Percentiles rank a stretch among this genome's conserved stretches.
Conservation (phyloP, 1,140 invertebrate species). For the Campodea augens region DNA sequence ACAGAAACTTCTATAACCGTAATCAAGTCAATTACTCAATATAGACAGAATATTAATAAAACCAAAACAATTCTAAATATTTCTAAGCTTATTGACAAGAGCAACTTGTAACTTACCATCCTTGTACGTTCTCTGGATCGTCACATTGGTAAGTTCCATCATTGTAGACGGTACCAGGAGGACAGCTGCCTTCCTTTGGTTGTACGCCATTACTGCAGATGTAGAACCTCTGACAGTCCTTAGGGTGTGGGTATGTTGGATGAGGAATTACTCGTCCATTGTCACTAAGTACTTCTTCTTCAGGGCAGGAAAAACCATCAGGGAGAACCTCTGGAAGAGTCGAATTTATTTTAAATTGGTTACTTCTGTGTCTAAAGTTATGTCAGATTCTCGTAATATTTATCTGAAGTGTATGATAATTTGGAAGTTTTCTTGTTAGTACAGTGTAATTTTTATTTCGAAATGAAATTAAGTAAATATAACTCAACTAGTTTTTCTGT, state of each 20-base stretch:
- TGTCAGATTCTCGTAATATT: background rate
- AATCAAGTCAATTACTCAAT: no score
- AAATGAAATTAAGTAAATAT: no score
- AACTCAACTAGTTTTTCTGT: no score
- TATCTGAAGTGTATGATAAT: background rate
- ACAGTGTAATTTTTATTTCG: no score
- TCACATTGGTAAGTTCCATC: conserved; percentile 61
- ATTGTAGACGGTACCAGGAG: conserved; percentile 56
- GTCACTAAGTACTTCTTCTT: conserved; percentile 42
- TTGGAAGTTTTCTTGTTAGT: background rate
- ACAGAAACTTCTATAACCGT: no score
- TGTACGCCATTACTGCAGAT: conserved; percentile 58
- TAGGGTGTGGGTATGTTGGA: conserved; percentile 58
- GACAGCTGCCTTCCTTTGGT: conserved; percentile 55
- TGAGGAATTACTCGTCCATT: conserved; percentile 49
- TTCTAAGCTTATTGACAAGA: no score
- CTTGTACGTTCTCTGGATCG: conserved; percentile 53
- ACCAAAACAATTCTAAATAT: no score
- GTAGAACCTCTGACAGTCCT: conserved; percentile 69
- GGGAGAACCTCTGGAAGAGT: conserved; percentile 37
- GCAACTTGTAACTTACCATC: conserved; percentile 70
- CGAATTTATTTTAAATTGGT: conserved; percentile 5
- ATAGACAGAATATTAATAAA: no score
- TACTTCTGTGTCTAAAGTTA: background rate
- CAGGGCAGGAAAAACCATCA: conserved; percentile 58